phyloP scores from a whole-genome alignment of 2,113 vertebrate species.

The Oreochromis aureus region DNA sequence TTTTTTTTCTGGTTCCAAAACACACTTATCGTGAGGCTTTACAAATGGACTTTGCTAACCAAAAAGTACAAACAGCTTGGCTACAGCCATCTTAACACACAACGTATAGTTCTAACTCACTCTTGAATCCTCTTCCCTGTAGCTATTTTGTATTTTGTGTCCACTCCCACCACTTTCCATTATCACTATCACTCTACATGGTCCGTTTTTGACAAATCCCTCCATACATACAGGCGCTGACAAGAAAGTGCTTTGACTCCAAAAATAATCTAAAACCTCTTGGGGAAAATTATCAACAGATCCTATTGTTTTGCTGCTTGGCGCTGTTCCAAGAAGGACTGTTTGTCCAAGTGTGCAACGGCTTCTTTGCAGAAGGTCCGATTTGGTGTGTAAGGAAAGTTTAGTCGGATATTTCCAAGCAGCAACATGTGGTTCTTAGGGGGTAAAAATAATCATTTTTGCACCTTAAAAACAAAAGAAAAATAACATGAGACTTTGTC shows the following conservation, averaged over 20 bases:
- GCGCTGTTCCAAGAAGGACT: conserved; percentile 22
- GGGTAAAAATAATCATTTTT: not conserved
- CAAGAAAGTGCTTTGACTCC: conserved; percentile 26
- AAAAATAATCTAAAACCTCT: conserved; percentile 41
- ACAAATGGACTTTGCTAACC: not conserved
- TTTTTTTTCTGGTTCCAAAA: not conserved
- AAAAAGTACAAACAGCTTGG: not conserved
- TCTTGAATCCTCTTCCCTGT: not conserved
- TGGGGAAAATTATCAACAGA: conserved; percentile 45
- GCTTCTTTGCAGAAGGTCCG: conserved; percentile 13
- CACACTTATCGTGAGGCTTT: not conserved
- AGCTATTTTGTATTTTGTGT: not conserved
- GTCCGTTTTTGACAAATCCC: not conserved
- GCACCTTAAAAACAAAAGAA: not conserved
- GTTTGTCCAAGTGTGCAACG: conserved; percentile 49
- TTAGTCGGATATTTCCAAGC: conserved; percentile 8
- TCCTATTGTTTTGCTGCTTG: conserved; percentile 58
- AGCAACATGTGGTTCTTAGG: not conserved
- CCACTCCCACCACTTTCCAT: not conserved
- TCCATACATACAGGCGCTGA: not conserved
- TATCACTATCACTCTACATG: not conserved
- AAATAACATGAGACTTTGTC: not conserved
- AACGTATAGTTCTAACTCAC: not conserved
- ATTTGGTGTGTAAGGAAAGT: not conserved
- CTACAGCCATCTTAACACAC: not conserved